phyloP scores from a whole-genome alignment of 1,140 invertebrate genomes.

The Drosophila obscura region DNA sequence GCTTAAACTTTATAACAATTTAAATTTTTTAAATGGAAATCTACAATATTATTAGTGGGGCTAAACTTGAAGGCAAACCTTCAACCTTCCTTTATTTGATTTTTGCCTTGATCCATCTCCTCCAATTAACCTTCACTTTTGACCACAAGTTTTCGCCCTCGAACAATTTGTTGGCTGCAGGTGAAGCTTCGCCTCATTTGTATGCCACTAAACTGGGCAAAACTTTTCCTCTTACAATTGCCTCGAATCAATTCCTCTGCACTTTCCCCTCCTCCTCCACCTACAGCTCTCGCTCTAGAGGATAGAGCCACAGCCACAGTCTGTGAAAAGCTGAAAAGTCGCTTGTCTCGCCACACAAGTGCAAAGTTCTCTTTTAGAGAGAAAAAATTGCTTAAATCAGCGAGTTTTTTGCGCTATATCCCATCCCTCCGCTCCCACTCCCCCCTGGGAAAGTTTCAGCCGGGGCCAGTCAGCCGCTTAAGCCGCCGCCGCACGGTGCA shows the following conservation, averaged over 20 bases:
- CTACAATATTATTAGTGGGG: not conserved
- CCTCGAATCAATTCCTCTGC: slow-evolving; percentile 30
- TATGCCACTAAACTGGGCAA: slow-evolving; percentile 63
- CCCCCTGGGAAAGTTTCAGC: slow-evolving; percentile 2
- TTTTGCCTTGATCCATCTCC: not conserved
- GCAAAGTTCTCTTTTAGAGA: slow-evolving; percentile 30
- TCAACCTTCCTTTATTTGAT: not conserved
- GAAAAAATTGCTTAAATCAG: slow-evolving; percentile 66
- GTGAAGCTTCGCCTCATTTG: slow-evolving; percentile 59
- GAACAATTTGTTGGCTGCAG: slow-evolving; percentile 36
- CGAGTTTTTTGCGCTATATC: slow-evolving; percentile 34
- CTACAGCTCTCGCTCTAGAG: not conserved
- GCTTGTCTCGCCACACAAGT: slow-evolving; percentile 44
- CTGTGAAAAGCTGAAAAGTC: slow-evolving; percentile 59
- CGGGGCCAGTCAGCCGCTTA: slow-evolving; percentile 49
- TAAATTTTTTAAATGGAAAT: not conserved
- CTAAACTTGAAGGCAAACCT: slow-evolving; percentile 10
- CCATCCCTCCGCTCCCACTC: not conserved
- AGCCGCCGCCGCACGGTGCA: slow-evolving; percentile 61
- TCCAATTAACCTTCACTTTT: slow-evolving; percentile 26
- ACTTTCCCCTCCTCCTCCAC: not conserved
- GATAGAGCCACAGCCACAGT: slow-evolving; percentile 23
- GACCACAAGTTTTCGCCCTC: not conserved
- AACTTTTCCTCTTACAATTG: slow-evolving; percentile 67
- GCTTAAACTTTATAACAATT: no score